These are phyloP conservation scores for Leptinotarsa undecemlineata DNA, from an alignment of 1,140 invertebrate genomes.

Conservation along the genomic window DNA sequence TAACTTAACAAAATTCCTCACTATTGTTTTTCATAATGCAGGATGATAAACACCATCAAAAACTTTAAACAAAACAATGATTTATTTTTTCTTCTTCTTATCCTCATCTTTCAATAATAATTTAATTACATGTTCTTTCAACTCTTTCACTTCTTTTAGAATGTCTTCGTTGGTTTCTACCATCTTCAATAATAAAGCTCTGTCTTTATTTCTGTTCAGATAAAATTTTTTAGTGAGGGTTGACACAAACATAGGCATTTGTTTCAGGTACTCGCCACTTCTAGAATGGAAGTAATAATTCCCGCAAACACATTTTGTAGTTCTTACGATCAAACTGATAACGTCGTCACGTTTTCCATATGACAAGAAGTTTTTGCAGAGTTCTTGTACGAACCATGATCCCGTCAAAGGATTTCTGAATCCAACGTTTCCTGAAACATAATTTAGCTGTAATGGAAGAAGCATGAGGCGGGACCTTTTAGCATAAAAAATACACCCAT, in stretches of 20 bases:
- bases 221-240: slow-evolving; percentile 48
- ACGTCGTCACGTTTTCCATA: slow-evolving; percentile 51
- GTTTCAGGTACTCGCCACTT: slow-evolving; percentile 31
- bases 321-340: slow-evolving; percentile 43
- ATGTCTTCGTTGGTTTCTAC: slow-evolving; percentile 30
- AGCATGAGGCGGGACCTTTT: too few species aligned
- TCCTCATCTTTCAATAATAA: not conserved
- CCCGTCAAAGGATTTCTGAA: slow-evolving; percentile 40
- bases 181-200: slow-evolving; percentile 37
- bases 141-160: slow-evolving; percentile 9
- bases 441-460: not conserved
- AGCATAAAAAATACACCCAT: too few species aligned
- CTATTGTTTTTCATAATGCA: too few species aligned
- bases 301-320: slow-evolving; percentile 45
- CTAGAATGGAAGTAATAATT: slow-evolving; percentile 36
- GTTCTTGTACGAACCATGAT: slow-evolving; percentile 52
- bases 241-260: slow-evolving; percentile 47
- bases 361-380: slow-evolving; percentile 48
- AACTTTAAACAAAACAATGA: not conserved
- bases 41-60: too few species aligned
- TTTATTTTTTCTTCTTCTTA: not conserved
- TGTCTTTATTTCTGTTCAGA: slow-evolving; percentile 45
- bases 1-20: too few species aligned
- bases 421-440: slow-evolving; percentile 39
- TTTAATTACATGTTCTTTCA: not conserved